Percentiles rank a stretch among this genome's conserved stretches.
Conservation (phyloP, 2,113 vertebrate species). For the Sebastes schlegelii region DNA sequence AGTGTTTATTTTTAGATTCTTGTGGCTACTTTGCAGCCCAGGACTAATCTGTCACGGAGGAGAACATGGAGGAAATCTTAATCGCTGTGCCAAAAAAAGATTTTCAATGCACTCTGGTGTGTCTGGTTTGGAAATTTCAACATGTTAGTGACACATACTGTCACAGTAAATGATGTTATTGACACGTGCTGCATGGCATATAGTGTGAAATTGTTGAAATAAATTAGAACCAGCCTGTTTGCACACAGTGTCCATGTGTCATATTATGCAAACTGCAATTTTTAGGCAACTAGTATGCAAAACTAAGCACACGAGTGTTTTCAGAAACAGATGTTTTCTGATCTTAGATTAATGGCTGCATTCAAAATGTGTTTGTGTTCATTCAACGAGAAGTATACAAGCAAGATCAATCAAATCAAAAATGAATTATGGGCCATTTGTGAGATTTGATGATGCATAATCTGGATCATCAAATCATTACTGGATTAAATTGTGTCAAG, state of each 20-base stretch:
- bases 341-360: not conserved
- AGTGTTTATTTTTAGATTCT: conserved; percentile 79
- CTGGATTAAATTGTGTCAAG: not conserved
- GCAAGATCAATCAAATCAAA: not conserved
- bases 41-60: conserved; percentile 71
- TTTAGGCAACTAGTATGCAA: not conserved
- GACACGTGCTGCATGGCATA: conserved; percentile 34
- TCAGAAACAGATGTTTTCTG: conserved; percentile 6
- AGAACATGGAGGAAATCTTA: conserved; percentile 65
- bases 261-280: conserved; percentile 13
- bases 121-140: conserved; percentile 48
- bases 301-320: not conserved
- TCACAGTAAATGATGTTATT: conserved; percentile 54
- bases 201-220: conserved; percentile 24
- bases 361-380: not conserved
- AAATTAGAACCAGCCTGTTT: conserved; percentile 22
- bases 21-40: conserved; percentile 67
- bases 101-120: conserved; percentile 34
- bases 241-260: conserved; percentile 3
- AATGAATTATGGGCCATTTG: not conserved
- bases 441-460: conserved; percentile 10
- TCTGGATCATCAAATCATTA: conserved; percentile 26
- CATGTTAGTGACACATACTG: conserved; percentile 59
- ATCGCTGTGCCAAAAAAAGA: conserved; percentile 58
- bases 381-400: not conserved